Evolutionary conservation across 2,888 invertebrate genomes (phyloP), one percentile per base, ranked within the genome.

Genomic region (Spisula solida): DNA sequence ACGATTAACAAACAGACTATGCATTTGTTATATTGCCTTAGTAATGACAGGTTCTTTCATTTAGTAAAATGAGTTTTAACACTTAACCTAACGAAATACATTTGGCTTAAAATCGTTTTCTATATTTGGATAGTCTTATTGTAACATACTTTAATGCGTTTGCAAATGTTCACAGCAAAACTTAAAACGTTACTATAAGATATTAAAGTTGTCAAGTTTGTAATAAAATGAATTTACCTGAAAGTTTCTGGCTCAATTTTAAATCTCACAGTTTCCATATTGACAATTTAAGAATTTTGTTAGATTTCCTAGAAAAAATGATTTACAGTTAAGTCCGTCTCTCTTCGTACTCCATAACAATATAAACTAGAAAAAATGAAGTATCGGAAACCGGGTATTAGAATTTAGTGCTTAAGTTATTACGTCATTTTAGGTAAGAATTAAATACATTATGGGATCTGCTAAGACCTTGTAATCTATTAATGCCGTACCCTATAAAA

Each of bases 181-280:
- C 16, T 51, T 16, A 12, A 16, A 51, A 10, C 12, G 12, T 14
- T 51, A 14, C 51, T 16, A 51, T 14, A 41, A 41, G 4, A 16
- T 51, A 12, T 16, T 51, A 51, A 16, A 51, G 4, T 51, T 51
- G 14, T 47, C 10, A 51, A 10, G 51, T 51, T 34, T 1, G 1
- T 47, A 78, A 78, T 41, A 31, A 80, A 34, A 51, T 16, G 34
- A 34, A 16, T 20, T 56, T 81, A 81, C 81, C 81, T 56, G 41
- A 41, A 41, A 5, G 41, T 41, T 18, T 81, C 56, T 29, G 55
- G 56, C 18, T 81, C 60, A 20, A 60, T 81, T 34, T 34, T 31
- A 56, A 81, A 81, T 56, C 81, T 29, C 56, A 81, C 81, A 2
- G 81, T 81, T 81, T 81, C 81, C 81, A 81, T 81, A 31, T 4